Percentiles rank a stretch among this genome's conserved stretches.
These are phyloP conservation scores for Ctenopoma multispine DNA, from an alignment of 2,797 vertebrate species.

Conservation along the genomic window DNA sequence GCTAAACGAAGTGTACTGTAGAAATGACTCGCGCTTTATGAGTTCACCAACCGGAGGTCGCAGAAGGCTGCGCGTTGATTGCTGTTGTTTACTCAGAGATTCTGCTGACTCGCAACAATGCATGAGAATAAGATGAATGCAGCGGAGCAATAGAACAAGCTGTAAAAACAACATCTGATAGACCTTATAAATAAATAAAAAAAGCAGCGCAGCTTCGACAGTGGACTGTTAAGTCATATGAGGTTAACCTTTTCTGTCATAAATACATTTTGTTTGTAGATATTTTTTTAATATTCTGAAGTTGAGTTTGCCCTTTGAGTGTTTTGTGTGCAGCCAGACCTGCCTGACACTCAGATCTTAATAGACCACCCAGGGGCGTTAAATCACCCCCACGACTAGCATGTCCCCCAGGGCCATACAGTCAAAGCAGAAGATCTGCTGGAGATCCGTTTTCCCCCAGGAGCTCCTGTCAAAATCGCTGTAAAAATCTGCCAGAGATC, in stretches of 20 bases:
- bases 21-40: conserved; percentile 28
- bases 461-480: conserved; percentile 59
- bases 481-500: conserved; percentile 66
- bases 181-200: not conserved
- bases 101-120: conserved; percentile 2
- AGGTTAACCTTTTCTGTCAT: not conserved
- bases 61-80: not conserved
- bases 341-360: conserved; percentile 14
- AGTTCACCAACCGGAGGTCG: conserved; percentile 20
- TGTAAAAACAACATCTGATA: conserved; percentile 4
- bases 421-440: conserved; percentile 48
- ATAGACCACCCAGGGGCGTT: conserved; percentile 59
- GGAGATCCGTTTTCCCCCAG: conserved; percentile 50
- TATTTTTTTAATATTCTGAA: not conserved
- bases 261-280: not conserved
- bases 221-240: not conserved
- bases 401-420: conserved; percentile 47
- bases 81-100: not conserved
- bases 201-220: not conserved
- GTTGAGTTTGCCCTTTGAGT: not conserved
- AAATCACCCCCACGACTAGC: conserved; percentile 36
- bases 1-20: conserved; percentile 41
- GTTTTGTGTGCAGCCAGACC: conserved; percentile 7
- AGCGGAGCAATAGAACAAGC: not conserved
- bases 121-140: not conserved